Evolutionary conservation across 2,888 invertebrate species (phyloP).

Genomic region (Stramonita haemastoma): DNA sequence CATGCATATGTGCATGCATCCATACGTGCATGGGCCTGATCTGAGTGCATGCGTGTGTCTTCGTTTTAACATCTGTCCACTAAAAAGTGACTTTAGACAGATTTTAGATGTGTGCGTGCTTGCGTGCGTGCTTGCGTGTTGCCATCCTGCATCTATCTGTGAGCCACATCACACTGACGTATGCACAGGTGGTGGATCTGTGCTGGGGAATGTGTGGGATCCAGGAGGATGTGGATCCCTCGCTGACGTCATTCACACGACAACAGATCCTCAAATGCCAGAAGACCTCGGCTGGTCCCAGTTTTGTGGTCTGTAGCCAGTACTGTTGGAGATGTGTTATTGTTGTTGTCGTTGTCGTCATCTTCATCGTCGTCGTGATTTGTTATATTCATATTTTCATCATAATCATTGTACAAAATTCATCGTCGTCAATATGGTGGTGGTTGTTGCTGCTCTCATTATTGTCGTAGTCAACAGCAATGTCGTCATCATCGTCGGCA

Average conservation of each 20-base stretch:
- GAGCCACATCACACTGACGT: not conserved
- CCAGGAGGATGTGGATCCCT: constrained; percentile 25
- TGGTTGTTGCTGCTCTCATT: not conserved
- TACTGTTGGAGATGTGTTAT: not conserved
- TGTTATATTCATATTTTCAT: not conserved
- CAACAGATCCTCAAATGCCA: constrained; percentile 68
- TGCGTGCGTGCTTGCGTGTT: not conserved
- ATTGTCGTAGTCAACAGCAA: too few species aligned
- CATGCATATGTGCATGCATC: not conserved
- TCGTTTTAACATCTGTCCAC: not conserved
- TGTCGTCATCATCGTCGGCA: too few species aligned
- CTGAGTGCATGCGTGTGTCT: not conserved
- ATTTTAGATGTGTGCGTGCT: not conserved
- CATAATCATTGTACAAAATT: too few species aligned
- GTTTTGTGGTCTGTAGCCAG: constrained; percentile 44
- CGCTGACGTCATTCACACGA: constrained; percentile 36
- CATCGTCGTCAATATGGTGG: too few species aligned
- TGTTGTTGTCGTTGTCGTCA: not conserved
- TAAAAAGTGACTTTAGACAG: not conserved
- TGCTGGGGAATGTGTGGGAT: constrained; percentile 67
- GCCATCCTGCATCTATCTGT: not conserved
- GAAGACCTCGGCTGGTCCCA: constrained; percentile 66
- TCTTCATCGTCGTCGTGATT: too few species aligned
- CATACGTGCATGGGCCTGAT: not conserved
- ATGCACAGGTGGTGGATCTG: constrained; percentile 69